Percentiles rank a stretch among this genome's conserved stretches.
These are phyloP conservation scores for Mustelus asterias DNA, from an alignment of 2,113 vertebrate genomes.

Conservation along the genomic window DNA sequence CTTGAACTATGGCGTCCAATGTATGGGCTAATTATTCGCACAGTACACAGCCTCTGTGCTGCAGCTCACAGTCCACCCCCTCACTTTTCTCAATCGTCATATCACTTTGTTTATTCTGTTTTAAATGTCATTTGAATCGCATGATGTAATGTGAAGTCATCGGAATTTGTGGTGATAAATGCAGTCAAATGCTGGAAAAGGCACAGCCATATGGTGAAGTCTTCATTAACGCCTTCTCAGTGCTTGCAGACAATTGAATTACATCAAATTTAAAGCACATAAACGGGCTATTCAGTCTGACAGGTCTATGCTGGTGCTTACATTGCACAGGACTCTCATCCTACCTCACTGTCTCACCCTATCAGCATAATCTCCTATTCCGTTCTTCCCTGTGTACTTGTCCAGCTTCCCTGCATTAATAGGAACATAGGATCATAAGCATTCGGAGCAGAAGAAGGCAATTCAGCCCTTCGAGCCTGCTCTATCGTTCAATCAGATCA, in stretches of 20 bases:
- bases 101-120: too few species aligned
- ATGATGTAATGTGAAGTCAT: too few species aligned
- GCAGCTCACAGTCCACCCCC: too few species aligned
- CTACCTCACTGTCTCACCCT: not conserved
- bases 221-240: not conserved
- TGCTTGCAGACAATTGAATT: not conserved
- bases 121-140: too few species aligned
- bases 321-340: not conserved
- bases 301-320: not conserved
- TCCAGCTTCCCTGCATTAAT: not conserved
- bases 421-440: too few species aligned
- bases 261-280: not conserved
- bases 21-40: too few species aligned
- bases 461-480: too few species aligned
- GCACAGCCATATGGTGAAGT: not conserved
- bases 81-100: too few species aligned
- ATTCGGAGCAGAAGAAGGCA: too few species aligned
- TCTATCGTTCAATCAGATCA: too few species aligned
- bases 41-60: too few species aligned
- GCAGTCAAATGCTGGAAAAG: not conserved
- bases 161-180: not conserved
- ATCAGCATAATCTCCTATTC: not conserved
- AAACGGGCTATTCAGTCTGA: not conserved
- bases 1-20: too few species aligned
- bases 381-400: not conserved